These are phyloP conservation scores for Pteruthius melanotis DNA, from an alignment of 2,113 vertebrate genomes.

Conservation along the genomic window DNA sequence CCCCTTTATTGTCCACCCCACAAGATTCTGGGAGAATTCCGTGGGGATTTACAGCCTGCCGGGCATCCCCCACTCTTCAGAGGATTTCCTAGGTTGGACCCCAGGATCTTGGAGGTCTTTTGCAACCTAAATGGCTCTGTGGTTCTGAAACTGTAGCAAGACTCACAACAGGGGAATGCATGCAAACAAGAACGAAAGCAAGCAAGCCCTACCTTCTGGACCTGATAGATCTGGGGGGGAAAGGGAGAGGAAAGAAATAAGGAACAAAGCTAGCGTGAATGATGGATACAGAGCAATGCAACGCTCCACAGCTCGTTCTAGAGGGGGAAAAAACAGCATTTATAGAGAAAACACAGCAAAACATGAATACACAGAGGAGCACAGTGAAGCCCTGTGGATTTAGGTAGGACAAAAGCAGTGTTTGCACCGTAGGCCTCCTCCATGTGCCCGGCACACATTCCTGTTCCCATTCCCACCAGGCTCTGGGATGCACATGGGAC, in stretches of 20 bases:
- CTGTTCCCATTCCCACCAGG: not conserved
- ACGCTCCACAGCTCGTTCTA: not conserved
- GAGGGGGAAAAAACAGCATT: not conserved
- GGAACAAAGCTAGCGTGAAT: constrained; percentile 28
- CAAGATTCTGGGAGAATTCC: not conserved
- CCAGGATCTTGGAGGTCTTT: not conserved
- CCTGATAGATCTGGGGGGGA: constrained; percentile 90
- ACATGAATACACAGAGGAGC: not conserved
- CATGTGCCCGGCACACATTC: not conserved
- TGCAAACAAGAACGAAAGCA: constrained; percentile 1
- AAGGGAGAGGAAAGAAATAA: constrained; percentile 29
- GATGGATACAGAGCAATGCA: constrained; percentile 7
- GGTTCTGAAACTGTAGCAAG: not conserved
- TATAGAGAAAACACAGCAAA: not conserved
- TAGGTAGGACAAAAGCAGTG: not conserved
- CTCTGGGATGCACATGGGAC: not conserved
- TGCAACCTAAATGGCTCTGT: not conserved
- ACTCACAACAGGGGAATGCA: not conserved
- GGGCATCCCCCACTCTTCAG: not conserved
- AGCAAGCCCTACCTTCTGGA: constrained; percentile 91
- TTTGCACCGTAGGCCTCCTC: not conserved
- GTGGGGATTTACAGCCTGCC: not conserved
- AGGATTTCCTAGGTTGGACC: not conserved
- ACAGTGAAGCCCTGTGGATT: not conserved
- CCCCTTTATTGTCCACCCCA: not conserved